Conservation (phyloP, 2,888 invertebrate genomes). For the Argyresthia albistria region DNA sequence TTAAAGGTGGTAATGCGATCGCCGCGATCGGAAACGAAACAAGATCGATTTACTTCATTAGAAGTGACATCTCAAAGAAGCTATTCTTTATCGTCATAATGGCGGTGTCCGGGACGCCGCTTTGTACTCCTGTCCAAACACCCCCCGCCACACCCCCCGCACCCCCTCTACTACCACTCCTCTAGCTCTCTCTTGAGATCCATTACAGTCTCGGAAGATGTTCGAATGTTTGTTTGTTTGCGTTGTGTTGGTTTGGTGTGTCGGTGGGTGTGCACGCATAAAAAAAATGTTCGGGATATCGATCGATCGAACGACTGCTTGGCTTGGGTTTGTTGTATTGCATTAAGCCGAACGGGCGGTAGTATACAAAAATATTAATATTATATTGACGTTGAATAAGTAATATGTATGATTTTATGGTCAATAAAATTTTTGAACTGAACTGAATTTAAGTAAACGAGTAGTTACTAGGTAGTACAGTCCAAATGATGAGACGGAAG, state of each 20-base stretch:
- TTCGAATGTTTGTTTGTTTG: conserved; percentile 6
- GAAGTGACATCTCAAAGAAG: conserved; percentile 32
- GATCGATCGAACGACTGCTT: too few species aligned
- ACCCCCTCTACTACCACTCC: too few species aligned
- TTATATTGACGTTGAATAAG: too few species aligned
- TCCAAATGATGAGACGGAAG: too few species aligned
- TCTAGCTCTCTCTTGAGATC: neutral
- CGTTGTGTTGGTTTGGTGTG: conserved; percentile 1
- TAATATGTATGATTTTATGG: too few species aligned
- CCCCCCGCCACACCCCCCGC: conserved; percentile 12
- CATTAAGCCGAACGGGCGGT: too few species aligned
- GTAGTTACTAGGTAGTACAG: too few species aligned
- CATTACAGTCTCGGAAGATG: neutral
- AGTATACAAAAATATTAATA: too few species aligned
- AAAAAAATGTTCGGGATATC: too few species aligned
- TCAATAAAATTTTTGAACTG: too few species aligned
- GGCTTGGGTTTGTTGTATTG: neutral
- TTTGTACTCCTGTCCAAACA: conserved; percentile 53
- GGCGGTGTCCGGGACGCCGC: conserved; percentile 30
- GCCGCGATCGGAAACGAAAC: conserved; percentile 1
- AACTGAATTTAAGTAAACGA: too few species aligned
- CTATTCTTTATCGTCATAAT: conserved; percentile 26
- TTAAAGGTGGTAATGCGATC: conserved; percentile 62
- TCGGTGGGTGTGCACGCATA: neutral
- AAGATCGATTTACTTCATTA: conserved; percentile 59